These are phyloP conservation scores for Lepus europaeus DNA, from an alignment of 2,113 vertebrate genomes.

Conservation along the genomic window DNA sequence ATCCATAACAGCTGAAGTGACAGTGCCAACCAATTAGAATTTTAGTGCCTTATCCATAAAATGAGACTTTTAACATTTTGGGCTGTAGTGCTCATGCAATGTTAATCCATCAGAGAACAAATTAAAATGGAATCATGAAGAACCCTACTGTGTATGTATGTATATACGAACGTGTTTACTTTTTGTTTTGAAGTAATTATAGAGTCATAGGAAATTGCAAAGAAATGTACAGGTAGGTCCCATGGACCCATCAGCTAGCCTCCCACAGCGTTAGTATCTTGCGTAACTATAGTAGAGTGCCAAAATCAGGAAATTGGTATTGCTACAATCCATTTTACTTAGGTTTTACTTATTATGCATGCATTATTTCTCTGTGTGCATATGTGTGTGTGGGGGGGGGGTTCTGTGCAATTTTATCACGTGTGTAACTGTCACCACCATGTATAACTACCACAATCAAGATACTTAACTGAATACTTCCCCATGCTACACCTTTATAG, in stretches of 20 bases:
- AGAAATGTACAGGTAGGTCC: background rate
- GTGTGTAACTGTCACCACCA: background rate
- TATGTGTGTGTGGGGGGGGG: background rate
- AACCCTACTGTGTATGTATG: background rate
- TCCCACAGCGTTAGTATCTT: constrained; percentile 7
- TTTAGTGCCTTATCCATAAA: constrained; percentile 52
- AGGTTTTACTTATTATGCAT: background rate
- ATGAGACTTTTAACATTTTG: constrained; percentile 29
- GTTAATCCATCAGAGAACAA: background rate
- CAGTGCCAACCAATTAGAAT: background rate
- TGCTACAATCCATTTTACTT: constrained; percentile 12
- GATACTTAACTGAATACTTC: background rate
- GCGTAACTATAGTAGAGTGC: background rate
- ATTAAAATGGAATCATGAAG: background rate
- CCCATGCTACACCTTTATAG: background rate
- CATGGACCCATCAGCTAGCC: background rate
- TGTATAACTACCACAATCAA: background rate
- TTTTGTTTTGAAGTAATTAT: constrained; percentile 44
- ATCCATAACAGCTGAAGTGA: background rate
- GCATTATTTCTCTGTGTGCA: background rate
- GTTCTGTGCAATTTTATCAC: background rate
- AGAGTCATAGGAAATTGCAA: constrained; percentile 22
- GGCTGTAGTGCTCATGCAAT: background rate
- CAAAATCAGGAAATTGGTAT: background rate
- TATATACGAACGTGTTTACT: background rate